Conservation (phyloP, 2,113 vertebrate genomes). For the Bolborhynchus lineola region DNA sequence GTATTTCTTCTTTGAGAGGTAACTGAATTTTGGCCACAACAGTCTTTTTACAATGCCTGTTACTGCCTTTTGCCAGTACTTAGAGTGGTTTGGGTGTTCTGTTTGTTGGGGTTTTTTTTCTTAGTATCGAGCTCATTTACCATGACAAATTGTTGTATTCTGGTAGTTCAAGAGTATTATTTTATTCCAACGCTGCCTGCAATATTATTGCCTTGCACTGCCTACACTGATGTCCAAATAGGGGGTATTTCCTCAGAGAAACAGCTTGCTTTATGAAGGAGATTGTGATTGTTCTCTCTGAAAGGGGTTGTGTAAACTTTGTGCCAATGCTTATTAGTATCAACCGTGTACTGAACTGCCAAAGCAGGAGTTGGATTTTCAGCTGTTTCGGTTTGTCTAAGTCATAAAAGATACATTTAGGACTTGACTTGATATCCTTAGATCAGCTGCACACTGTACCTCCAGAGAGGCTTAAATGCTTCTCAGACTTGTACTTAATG, state of each 20-base stretch:
- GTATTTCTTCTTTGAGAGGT: not conserved
- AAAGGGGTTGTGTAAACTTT: not conserved
- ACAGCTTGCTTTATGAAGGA: not conserved
- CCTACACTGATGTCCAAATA: not conserved
- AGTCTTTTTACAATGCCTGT: not conserved
- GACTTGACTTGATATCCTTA: not conserved
- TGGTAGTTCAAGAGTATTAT: not conserved
- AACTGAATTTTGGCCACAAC: not conserved
- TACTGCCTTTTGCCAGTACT: not conserved
- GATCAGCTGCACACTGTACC: not conserved
- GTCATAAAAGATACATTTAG: not conserved
- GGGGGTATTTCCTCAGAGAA: not conserved
- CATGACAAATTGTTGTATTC: not conserved
- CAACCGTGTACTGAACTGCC: not conserved
- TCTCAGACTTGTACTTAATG: not conserved
- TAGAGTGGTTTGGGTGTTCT: not conserved
- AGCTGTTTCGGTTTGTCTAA: not conserved
- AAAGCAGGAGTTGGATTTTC: not conserved
- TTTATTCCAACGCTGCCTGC: not conserved
- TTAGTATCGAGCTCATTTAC: not conserved
- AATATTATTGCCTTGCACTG: not conserved
- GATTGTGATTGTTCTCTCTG: not conserved
- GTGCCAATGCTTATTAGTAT: not conserved
- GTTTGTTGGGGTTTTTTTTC: not conserved
- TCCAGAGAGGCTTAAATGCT: not conserved